A percentile compares a stretch with the other conserved stretches of the same genome.
phyloP scores from a whole-genome alignment of 2,797 vertebrate species.

The Percopsis omiscomaycus region DNA sequence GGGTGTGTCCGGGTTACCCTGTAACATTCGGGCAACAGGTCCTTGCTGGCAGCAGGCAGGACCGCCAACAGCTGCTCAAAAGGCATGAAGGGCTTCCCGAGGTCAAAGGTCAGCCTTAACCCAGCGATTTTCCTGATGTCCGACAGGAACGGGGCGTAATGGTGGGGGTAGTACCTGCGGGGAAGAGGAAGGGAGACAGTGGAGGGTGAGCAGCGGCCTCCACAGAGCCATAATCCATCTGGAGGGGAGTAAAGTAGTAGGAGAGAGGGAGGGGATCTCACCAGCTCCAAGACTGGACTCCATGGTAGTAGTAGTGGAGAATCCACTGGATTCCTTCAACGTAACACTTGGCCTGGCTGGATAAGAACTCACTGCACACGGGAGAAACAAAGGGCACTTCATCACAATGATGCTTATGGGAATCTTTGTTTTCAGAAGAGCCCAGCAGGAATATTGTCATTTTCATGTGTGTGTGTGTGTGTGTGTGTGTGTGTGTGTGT shows the following conservation, averaged over 20 bases:
- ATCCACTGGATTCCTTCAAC: conserved; percentile 99
- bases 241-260: background rate
- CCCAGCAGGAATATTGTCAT: background rate
- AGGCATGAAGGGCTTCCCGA: conserved; percentile 93
- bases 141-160: conserved; percentile 96
- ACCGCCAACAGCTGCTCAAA: conserved; percentile 96
- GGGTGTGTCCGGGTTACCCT: conserved; percentile 76
- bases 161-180: conserved; percentile 91
- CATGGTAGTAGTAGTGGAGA: conserved; percentile 98
- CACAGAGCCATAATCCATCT: too few species aligned
- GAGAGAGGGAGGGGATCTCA: conserved; percentile 67
- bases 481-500: background rate
- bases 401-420: background rate
- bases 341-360: conserved; percentile 90
- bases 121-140: conserved; percentile 87
- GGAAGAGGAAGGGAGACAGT: background rate
- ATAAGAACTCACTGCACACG: conserved; percentile 88
- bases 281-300: conserved; percentile 99
- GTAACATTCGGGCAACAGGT: conserved; percentile 87
- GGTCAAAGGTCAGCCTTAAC: conserved; percentile 87
- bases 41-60: conserved; percentile 93
- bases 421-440: background rate
- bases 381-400: conserved; percentile 23
- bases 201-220: background rate
- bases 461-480: background rate